Conservation (phyloP, 2,113 vertebrate species). For the Hippocampus abdominalis region DNA sequence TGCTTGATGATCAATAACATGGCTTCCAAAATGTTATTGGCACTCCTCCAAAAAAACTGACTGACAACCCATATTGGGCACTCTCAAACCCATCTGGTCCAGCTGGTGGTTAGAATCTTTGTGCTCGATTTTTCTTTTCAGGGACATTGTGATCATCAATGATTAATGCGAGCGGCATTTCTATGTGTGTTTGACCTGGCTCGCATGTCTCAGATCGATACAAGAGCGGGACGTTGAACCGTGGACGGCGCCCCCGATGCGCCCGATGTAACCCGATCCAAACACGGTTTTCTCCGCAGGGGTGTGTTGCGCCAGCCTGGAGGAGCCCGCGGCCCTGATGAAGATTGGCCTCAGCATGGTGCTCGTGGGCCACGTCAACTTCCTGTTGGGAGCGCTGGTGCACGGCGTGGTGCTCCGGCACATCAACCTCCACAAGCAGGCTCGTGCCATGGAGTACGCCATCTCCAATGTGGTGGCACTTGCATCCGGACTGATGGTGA, state of each 20-base stretch:
- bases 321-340: conserved; percentile 78
- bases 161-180: conserved; percentile 61
- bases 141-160: conserved; percentile 49
- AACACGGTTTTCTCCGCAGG: conserved; percentile 34
- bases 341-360: conserved; percentile 86
- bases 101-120: background rate
- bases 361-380: conserved; percentile 83
- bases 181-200: conserved; percentile 35
- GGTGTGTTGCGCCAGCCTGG: conserved; percentile 55
- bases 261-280: background rate
- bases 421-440: conserved; percentile 61
- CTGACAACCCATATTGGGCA: background rate
- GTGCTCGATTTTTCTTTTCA: background rate
- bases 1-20: no score
- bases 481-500: conserved; percentile 78
- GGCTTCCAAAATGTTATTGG: background rate
- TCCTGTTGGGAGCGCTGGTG: conserved; percentile 78
- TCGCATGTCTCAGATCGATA: conserved; percentile 45
- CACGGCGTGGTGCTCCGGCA: conserved; percentile 85
- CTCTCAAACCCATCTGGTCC: background rate
- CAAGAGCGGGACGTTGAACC: conserved; percentile 3
- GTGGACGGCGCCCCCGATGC: background rate
- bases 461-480: conserved; percentile 76
- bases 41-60: no score
- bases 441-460: conserved; percentile 75